phyloP scores from a whole-genome alignment of 1,140 invertebrate species.

The Drosophila nasuta region DNA sequence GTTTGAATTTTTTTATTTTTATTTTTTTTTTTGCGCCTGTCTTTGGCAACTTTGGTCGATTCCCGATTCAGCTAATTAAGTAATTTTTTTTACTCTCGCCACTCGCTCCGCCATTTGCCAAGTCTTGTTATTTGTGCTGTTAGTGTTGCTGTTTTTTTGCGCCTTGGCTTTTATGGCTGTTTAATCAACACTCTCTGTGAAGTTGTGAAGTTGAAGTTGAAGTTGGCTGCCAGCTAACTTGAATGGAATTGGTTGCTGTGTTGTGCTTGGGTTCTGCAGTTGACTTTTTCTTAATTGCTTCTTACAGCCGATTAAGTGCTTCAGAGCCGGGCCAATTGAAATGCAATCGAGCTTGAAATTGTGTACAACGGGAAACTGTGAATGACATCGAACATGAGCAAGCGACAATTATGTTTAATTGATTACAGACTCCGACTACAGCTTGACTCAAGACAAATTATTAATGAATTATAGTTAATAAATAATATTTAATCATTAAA shows the following conservation, averaged over 20 bases:
- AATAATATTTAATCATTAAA: background rate
- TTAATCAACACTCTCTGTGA: constrained; percentile 63
- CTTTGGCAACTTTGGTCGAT: constrained; percentile 26
- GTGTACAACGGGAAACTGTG: constrained; percentile 18
- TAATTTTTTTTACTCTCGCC: constrained; percentile 65
- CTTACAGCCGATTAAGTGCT: constrained; percentile 66
- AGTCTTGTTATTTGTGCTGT: constrained; percentile 14
- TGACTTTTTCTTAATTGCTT: constrained; percentile 74
- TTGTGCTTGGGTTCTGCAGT: constrained; percentile 41
- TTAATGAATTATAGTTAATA: background rate
- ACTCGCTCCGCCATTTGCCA: constrained; percentile 16
- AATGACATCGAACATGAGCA: constrained; percentile 26
- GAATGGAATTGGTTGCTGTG: constrained; percentile 43
- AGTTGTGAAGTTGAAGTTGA: constrained; percentile 1
- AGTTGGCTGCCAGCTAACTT: constrained; percentile 27
- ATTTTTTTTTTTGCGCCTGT: constrained; percentile 22
- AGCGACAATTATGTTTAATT: constrained; percentile 9
- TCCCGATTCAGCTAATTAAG: constrained; percentile 69
- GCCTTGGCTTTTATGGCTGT: constrained; percentile 59
- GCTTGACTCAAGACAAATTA: background rate
- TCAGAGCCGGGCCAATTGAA: constrained; percentile 29
- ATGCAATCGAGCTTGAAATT: constrained; percentile 68
- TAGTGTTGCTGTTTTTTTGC: constrained; percentile 29
- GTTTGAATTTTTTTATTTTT: background rate
- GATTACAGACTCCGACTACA: background rate